Evolutionary conservation across 2,888 invertebrate species (phyloP), one percentile per base, ranked within the genome.

Genomic region (Luperina testacea): DNA sequence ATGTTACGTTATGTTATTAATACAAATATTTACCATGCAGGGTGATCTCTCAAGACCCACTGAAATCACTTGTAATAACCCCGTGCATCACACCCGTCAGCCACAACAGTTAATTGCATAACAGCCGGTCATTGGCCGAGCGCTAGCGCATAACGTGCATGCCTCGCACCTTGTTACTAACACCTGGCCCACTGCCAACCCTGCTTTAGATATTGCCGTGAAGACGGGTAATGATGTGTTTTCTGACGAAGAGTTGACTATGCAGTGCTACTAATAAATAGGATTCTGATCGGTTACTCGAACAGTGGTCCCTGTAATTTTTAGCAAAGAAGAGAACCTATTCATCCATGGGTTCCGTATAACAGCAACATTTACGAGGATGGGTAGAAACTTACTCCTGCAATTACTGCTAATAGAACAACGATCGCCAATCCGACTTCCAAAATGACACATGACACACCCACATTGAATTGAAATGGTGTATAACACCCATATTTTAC

Each of bases 161-260:
- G n/a, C 75, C 59, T 70, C n/a, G 9, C 80, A 84, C 81, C 78
- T 81, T 77, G 72, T 75, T 68, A 73, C 64, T n/a, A 51, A 71
- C 86, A 83, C 85, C 84, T 85, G 85, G 85, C 87, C 20, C 5
- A 0, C 87, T 76, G 87, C 85, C 85, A 87, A 76, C 71, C 75
- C 73, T 67, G 64, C 67, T 83, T 45, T 27, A 68, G 59, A 57
- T 20, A 24, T n/a, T 63, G 42, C 53, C 45, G 71, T 48, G 65
- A 77, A 63, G 69, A 75, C 57, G 73, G 65, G 57, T 63, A 77
- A 83, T 76, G 53, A 67, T 51, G 32, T 64, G 74, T 68, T 72
- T 85, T 69, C 82, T 65, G 15, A 13, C 20, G 48, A 77, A 83
- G 27, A 67, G 45, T 32, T 83, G 42, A 83, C 51, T 81, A 83